Evolutionary conservation across 2,113 vertebrate species (phyloP), one percentile per base, ranked within the genome.

Genomic region (Phaethon lepturus): DNA sequence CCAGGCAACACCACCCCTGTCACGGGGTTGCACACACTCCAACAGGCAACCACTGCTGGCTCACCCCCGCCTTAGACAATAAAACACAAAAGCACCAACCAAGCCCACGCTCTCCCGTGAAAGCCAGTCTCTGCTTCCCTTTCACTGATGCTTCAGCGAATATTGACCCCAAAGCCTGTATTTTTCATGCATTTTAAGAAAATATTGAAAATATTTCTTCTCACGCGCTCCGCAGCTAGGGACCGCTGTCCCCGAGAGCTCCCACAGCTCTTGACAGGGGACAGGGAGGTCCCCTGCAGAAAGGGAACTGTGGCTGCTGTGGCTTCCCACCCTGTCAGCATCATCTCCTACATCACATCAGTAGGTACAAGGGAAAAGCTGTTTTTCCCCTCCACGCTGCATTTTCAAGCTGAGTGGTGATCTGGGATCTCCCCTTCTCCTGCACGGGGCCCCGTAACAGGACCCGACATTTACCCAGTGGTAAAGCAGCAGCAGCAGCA

Each of bases 181-280:
- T 49, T 58, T 29, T 40, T 7, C 28, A n/a, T 13, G 20, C 9
- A 24, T 55, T 77, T 73, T n/a, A 62, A 78, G 31, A 53, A 64
- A 74, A 76, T 38, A 71, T 3, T 55, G 38, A 75, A 75, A 71
- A 64, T 35, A 47, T 20, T 80, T 79, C 59, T 71, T 64, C n/a
- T 50, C 2, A 0, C 0, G 1, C 13, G 40, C 17, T 53, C 42
- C 0, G 0, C 4, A 2, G 59, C 26, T 25, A 64, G 44, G 9
- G 17, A 31, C 10, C 1, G 0, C 19, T 2, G 0, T 13, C 38
- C 38, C 72, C 59, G 45, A 45, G 45, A 45, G 17, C 45, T 45
- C 49, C 29, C 25, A 5, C 7, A 31, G 4, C 5, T 60, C 55
- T 81, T 33, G 16, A 9, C 2, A 0, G 6, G 25, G 17, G 24